Evolutionary conservation across 1,140 invertebrate genomes (phyloP).

Genomic region (Cherax destructor): DNA sequence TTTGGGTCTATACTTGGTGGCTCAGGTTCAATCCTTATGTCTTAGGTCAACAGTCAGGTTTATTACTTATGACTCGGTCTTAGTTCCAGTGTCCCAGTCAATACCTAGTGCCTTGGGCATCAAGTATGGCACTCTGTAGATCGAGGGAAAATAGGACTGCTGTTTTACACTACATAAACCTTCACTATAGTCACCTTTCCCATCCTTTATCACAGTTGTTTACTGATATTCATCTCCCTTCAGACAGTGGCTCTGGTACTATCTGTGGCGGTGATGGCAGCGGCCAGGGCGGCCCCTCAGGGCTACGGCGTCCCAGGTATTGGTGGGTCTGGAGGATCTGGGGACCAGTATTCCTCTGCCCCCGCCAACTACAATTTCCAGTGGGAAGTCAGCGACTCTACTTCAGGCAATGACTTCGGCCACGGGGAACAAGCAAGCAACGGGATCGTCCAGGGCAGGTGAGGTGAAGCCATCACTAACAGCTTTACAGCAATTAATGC

Average conservation of each 20-base stretch:
- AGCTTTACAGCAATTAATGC: no score
- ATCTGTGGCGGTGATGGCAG: background rate
- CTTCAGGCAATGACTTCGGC: background rate
- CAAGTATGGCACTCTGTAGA: no score
- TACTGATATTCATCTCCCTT: background rate
- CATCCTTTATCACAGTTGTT: no score
- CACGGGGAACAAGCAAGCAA: background rate
- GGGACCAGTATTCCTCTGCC: background rate
- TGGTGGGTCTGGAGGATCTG: background rate
- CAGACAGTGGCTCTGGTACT: background rate
- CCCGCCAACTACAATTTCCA: constrained; percentile 4
- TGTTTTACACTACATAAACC: no score
- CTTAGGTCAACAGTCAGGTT: no score
- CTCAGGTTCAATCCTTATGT: no score
- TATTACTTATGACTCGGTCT: no score
- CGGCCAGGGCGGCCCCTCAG: background rate
- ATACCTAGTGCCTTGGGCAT: no score
- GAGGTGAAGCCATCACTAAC: background rate
- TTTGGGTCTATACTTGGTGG: no score
- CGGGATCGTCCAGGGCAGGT: background rate
- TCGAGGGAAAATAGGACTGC: no score
- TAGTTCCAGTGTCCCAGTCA: no score
- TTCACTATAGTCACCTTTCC: no score
- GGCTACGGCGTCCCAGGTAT: background rate
- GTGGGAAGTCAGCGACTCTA: background rate